Base-by-base conservation (phyloP, 2,113 vertebrate species). In the Burhinus bistriatus region DNA sequence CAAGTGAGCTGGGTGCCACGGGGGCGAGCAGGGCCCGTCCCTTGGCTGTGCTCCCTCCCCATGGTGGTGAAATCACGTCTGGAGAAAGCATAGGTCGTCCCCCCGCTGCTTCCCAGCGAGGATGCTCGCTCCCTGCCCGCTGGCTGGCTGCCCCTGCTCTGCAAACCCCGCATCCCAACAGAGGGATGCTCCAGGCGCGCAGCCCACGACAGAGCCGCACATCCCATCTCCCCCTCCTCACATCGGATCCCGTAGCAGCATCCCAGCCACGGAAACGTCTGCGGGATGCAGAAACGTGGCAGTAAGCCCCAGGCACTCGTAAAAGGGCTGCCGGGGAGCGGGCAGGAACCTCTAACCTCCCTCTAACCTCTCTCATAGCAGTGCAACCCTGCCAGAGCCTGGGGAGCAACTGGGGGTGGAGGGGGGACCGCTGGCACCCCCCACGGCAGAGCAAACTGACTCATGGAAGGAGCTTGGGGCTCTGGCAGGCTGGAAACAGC, bases 61-160 rank as follows among this genome's bases (percentile, higher is more conserved):
- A 5, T 12, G 7, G 90, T 1, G 62, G 95, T 97, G 95, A 97
- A 96, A 97, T 96, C 96, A 97, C 92, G 94, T 96, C 95, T 97
- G 95, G 95, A 96, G 96, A 95, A 93, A 90, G 92, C 78, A 72
- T 9, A 44, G 73, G 51, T 42, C 12, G 62, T 20, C 22, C 17
- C 44, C 26, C 9, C n/a, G 6, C 68, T 19, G 78, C 69, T 95
- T 91, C 93, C 91, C 78, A 90, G 77, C 0, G 23, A 84, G 72
- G 90, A 91, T 69, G 45, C 92, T 87, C 19, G 0, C 54, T 89
- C 64, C 42, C 22, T 5, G 94, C 77, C 76, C 1, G 18, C 81
- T 78, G 90, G 87, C 72, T 1, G 1, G 23, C 49, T 1, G 13
- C 25, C 90, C 64, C 65, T 0, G 3, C 75, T 45, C 70, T 19